Percentiles rank a stretch among this genome's conserved stretches.
These are phyloP conservation scores for Furcifer pardalis DNA, from an alignment of 2,797 vertebrate genomes.

Conservation along the genomic window DNA sequence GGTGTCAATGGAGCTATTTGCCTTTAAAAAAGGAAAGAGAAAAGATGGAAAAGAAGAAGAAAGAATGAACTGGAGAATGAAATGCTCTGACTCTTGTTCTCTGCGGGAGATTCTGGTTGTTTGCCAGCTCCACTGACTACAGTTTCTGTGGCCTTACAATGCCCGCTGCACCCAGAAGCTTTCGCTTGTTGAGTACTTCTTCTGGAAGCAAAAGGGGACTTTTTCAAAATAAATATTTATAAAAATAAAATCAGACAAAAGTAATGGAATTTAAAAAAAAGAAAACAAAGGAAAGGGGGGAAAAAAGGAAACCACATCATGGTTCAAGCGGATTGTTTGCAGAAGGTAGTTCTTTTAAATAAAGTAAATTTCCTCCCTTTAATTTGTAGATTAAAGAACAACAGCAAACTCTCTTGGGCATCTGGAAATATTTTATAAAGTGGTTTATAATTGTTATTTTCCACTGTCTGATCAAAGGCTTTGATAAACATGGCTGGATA, in stretches of 20 bases:
- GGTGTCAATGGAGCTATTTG: no score
- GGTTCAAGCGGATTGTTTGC: neutral
- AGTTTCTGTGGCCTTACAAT: neutral
- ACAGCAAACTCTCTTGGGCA: neutral
- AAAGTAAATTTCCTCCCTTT: neutral
- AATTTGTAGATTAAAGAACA: neutral
- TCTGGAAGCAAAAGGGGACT: neutral
- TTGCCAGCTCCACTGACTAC: neutral
- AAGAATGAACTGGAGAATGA: neutral
- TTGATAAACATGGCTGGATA: neutral
- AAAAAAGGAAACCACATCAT: neutral
- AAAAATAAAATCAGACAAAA: neutral
- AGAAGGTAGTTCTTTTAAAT: neutral
- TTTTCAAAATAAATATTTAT: neutral
- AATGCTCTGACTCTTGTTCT: neutral
- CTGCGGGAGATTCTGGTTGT: neutral
- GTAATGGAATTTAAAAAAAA: neutral
- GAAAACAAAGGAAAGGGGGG: neutral
- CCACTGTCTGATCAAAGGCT: neutral
- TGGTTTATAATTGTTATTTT: neutral
- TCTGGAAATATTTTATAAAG: neutral
- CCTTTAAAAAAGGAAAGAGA: conserved; percentile 17
- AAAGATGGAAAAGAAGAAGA: neutral
- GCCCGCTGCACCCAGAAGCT: neutral
- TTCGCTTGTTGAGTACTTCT: neutral